Evolutionary conservation across 2,113 vertebrate species (phyloP).

Genomic region (Neolamprologus ventralis): DNA sequence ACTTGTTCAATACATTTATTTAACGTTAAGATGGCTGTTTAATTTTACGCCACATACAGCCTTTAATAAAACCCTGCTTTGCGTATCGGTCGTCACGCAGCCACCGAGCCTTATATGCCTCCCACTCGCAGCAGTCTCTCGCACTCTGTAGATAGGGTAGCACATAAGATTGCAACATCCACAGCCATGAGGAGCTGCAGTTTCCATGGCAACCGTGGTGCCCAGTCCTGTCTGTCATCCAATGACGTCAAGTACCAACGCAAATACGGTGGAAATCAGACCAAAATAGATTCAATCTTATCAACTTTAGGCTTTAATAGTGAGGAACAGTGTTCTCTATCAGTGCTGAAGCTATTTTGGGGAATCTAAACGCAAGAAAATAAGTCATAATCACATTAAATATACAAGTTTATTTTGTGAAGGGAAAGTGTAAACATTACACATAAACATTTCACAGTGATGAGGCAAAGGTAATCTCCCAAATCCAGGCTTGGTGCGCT

Average conservation of each 20-base stretch:
- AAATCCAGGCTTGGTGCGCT: background rate
- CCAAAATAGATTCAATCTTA: conserved; percentile 45
- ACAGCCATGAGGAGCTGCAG: conserved; percentile 43
- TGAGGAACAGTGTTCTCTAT: background rate
- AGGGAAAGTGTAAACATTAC: background rate
- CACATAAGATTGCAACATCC: conserved; percentile 16
- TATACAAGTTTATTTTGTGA: background rate
- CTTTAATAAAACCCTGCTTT: background rate
- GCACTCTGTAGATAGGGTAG: background rate
- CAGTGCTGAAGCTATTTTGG: background rate
- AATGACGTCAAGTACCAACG: conserved; percentile 66
- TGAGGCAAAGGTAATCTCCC: background rate
- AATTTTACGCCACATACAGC: background rate
- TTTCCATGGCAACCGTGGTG: conserved; percentile 72
- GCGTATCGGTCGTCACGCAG: background rate
- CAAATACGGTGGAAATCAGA: conserved; percentile 40
- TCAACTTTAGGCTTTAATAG: conserved; percentile 9
- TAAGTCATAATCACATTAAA: rapidly evolving
- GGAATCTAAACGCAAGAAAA: background rate
- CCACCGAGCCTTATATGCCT: background rate
- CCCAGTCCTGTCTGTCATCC: conserved; percentile 49
- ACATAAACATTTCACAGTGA: background rate
- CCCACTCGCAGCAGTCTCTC: background rate
- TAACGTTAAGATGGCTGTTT: background rate
- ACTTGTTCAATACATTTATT: background rate